Evolutionary conservation across 2,888 invertebrate genomes (phyloP), one percentile per base, ranked within the genome.

Genomic region (Himalopsyche anomala): DNA sequence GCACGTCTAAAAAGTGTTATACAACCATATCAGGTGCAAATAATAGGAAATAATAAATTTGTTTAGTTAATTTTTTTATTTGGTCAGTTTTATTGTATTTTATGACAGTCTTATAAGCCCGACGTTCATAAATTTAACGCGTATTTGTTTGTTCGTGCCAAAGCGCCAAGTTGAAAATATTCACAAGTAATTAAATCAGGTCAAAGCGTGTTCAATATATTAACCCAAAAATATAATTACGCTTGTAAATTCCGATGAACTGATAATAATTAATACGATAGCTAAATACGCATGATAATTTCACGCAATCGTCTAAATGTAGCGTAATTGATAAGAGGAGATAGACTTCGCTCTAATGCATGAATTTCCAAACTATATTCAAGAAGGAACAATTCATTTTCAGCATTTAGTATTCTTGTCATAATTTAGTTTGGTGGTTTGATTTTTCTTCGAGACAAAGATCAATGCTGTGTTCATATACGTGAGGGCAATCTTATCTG

Each of bases 211-310:
- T 5, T 74, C 36, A 74, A 74, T 36, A 28, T 19, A 74, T 74
- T 19, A 36, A 74, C 38, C 38, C 74, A 38, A 74, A 74, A 74
- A 19, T 36, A 15, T 36, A 36, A 74, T 74, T 74, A 74, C 36
- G 3, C 12, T 36, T 74, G 74, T 74, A 74, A 74, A 74, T 74
- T 74, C 74, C 74, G 74, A 74, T 74, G 11, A 36, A 74, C 3
- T 11, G 74, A 74, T 74, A 74, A 28, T 74, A 15, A 74, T 38
- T 74, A 36, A 74, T 74, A 74, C 36, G 38, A 74, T 74, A 74
- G 12, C 38, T 28, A 74, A 36, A 36, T 74, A 36, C 4, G 74
- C 15, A 74, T 38, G 74, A 5, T 74, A 12, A 74, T 3, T 15
- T 36, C 38, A 36, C 74, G 74, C 74, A 74, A 19, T 38, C 19